Evolutionary conservation across 1,140 invertebrate genomes (phyloP), one percentile per base, ranked within the genome.

Genomic region (Heliconius hewitsoni): DNA sequence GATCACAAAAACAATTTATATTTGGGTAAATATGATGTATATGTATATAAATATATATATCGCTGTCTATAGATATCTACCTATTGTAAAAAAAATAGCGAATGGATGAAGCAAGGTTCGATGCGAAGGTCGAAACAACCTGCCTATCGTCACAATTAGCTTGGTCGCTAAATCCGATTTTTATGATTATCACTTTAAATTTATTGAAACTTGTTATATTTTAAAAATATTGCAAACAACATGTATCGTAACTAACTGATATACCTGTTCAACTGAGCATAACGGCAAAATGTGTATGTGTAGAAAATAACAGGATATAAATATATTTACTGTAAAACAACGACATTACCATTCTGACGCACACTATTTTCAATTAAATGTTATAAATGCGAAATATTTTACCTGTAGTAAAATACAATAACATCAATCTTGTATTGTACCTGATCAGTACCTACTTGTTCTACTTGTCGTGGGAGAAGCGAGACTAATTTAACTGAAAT

Each of bases 291-390:
- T 30, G 23, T 27, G 13, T 30, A 30, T 66, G 9, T 66, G 30
- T 19, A 6, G 55, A 8, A 8, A 66, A 27, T 16, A 66, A 30
- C 60, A 57, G 19, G 60, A 9, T 66, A 66, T 52, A 37, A 37
- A 37, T 8, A 37, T 37, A 37, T 57, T 1, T 57, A 57, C n/a
- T 23, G 30, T 30, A 16, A 66, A 30, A 66, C 60, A 66, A 66
- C 11, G 27, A 27, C n/a, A 66, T 66, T 66, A 66, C 60, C 13
- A 66, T 66, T 66, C 60, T 66, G 60, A 66, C 60, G 57, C 57
- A 30, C 27, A 27, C 4, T 66, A n/a, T 57, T 57, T 57, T 57
- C n/a, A 23, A 66, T 30, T 66, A 11, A 27, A 30, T 11, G 3
- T 66, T 11, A 66, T 66, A 66, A 16, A 30, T 66, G 60, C 13